A percentile compares a stretch with the other conserved stretches of the same genome.
Conservation (phyloP, 2,888 invertebrate genomes). For the Leptura quadrifasciata region DNA sequence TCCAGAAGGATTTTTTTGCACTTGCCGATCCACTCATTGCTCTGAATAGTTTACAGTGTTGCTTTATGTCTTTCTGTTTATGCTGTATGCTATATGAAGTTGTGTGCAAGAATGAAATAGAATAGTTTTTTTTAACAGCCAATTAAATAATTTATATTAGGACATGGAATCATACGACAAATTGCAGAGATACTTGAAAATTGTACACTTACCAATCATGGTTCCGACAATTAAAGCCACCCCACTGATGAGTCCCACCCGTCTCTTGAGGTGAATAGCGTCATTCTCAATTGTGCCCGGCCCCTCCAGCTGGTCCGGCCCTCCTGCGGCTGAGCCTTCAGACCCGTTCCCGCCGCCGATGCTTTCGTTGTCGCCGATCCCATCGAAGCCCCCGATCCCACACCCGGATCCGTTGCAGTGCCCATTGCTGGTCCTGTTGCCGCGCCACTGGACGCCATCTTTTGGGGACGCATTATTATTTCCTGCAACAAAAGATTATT, state of each 20-base stretch:
- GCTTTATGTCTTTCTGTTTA: too few relatives aligned
- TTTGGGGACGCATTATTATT: conserved; percentile 73
- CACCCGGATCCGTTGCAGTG: conserved; percentile 65
- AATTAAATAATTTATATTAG: too few relatives aligned
- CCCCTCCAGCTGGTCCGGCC: conserved; percentile 84
- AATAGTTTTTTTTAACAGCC: too few relatives aligned
- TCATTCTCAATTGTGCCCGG: conserved; percentile 95
- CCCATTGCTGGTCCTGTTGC: conserved; percentile 70
- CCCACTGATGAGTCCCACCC: conserved; percentile 99
- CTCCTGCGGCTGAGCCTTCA: conserved; percentile 74
- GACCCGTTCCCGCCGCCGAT: conserved; percentile 69
- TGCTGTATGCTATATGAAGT: too few relatives aligned
- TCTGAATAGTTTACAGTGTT: too few relatives aligned
- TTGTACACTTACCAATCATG: conserved; percentile 90
- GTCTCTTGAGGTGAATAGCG: conserved; percentile 99
- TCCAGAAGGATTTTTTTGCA: too few relatives aligned
- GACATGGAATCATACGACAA: neutral
- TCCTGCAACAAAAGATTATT: conserved; percentile 65
- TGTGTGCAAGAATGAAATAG: too few relatives aligned
- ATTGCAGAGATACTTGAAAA: neutral
- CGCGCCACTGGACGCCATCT: conserved; percentile 72
- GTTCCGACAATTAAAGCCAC: conserved; percentile 99
- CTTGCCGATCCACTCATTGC: too few relatives aligned
- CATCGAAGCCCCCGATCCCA: conserved; percentile 73
- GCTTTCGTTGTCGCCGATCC: conserved; percentile 72